These are phyloP conservation scores for Drosophila rubida DNA, from an alignment of 2,888 invertebrate species.

Conservation along the genomic window DNA sequence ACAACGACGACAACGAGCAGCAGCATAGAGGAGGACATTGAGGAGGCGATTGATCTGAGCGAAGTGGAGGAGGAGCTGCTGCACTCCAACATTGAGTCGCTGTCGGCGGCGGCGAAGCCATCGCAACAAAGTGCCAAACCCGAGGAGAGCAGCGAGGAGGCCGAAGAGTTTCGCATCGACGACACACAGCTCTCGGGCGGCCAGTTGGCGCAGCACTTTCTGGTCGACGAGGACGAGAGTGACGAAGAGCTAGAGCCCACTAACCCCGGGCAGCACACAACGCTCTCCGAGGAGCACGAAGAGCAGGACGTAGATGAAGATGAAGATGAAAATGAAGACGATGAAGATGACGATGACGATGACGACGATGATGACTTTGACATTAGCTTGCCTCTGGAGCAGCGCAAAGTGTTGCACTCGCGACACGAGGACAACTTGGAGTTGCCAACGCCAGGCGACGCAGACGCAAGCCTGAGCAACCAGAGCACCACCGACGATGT, in stretches of 20 bases:
- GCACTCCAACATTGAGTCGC: constrained; percentile 48
- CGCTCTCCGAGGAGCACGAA: constrained; percentile 31
- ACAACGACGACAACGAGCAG: constrained; percentile 71
- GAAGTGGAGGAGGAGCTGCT: constrained; percentile 76
- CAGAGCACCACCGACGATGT: constrained; percentile 84
- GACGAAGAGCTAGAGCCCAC: constrained; percentile 51
- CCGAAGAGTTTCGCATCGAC: constrained; percentile 81
- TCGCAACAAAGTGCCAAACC: constrained; percentile 59
- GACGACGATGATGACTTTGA: constrained; percentile 68
- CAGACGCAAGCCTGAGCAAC: constrained; percentile 73
- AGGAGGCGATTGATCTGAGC: constrained; percentile 82
- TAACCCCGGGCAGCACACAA: constrained; percentile 18
- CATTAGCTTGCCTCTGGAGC: constrained; percentile 68
- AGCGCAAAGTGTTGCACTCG: constrained; percentile 61
- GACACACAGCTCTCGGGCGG: constrained; percentile 83
- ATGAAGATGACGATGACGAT: constrained; percentile 46
- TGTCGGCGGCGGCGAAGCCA: constrained; percentile 50
- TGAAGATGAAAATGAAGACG: constrained; percentile 62
- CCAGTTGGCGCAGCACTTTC: constrained; percentile 83
- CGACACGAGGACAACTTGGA: constrained; percentile 54
- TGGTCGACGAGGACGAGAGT: constrained; percentile 66
- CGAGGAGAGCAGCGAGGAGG: constrained; percentile 49
- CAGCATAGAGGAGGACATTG: constrained; percentile 84
- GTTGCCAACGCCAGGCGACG: constrained; percentile 19
- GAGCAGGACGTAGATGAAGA: constrained; percentile 65